Evolutionary conservation across 2,113 vertebrate species (phyloP), one percentile per base, ranked within the genome.

Genomic region (Siniperca knerii): DNA sequence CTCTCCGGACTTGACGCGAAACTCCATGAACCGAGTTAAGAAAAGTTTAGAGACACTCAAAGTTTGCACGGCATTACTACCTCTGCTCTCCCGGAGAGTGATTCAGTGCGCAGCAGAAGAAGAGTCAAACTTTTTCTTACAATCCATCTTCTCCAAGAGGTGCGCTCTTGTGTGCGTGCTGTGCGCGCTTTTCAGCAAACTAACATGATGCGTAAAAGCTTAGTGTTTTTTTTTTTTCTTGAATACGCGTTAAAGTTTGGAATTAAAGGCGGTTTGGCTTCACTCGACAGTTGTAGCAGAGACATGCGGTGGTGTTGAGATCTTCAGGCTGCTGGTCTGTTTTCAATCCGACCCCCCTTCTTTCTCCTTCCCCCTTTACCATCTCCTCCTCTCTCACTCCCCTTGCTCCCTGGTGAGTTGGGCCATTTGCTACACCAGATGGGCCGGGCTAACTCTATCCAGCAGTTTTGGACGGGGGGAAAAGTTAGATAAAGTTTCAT

Each of bases 401-500:
- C 86, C 90, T 73, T 15, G 89, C 92, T 83, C 94, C 88, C 87
- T 72, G 84, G 88, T 93, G 88, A 95, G 89, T 93, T 91, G 93
- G 92, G 94, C 94, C 95, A 91, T 93, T 94, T 94, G 88, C 95
- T 95, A 88, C 90, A 92, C 82, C 95, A 95, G 94, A 95, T 94
- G 94, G 95, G 93, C 89, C 92, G 93, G 95, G 90, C 94, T 94
- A 89, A 93, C 88, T 89, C 84, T 46, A 75, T 89, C 92, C 84
- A 89, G 90, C 82, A 84, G 84, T 88, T 77, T 82, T 80, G 79
- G 83, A 71, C 55, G 48, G 78, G 78, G 37, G 46, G 52, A 15
- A 79, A 90, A 85, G 86, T 93, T 90, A 64, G 86, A 78, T 86
- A 77, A 93, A 95, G 88, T 94, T 94, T 90, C 84, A 88, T 87